These are phyloP conservation scores for Formica selysi DNA, from an alignment of 1,140 invertebrate species.

Conservation along the genomic window DNA sequence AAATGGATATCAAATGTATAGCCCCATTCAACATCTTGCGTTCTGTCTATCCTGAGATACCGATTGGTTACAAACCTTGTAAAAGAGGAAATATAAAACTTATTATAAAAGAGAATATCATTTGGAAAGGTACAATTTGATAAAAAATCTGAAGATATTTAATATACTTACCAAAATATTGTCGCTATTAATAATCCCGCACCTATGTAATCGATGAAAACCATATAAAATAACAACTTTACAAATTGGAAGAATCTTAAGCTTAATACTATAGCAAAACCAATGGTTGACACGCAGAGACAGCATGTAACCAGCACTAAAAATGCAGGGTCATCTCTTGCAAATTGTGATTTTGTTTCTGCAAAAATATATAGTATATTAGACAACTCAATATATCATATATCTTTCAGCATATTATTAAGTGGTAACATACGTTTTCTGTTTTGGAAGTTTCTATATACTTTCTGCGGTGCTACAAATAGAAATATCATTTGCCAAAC, in stretches of 20 bases:
- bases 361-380: slow-evolving; percentile 80
- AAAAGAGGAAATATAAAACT: slow-evolving; percentile 70
- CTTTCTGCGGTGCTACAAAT: slow-evolving; percentile 98
- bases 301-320: slow-evolving; percentile 96
- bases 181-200: slow-evolving; percentile 96
- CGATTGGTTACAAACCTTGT: slow-evolving; percentile 94
- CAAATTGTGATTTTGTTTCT: slow-evolving; percentile 99
- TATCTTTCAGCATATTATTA: not conserved
- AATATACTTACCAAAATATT: slow-evolving; percentile 92
- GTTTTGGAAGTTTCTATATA: slow-evolving; percentile 99
- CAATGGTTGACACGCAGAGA: slow-evolving; percentile 95
- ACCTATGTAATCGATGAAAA: slow-evolving; percentile 97
- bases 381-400: slow-evolving; percentile 2
- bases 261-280: slow-evolving; percentile 94
- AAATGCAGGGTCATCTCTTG: slow-evolving; percentile 99
- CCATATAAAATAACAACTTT: slow-evolving; percentile 96
- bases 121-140: not conserved
- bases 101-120: not conserved
- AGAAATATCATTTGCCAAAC: slow-evolving; percentile 99
- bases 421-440: slow-evolving; percentile 94
- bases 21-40: slow-evolving; percentile 98
- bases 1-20: slow-evolving; percentile 99
- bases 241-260: slow-evolving; percentile 93
- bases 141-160: not conserved
- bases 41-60: slow-evolving; percentile 92